Evolutionary conservation across 2,113 vertebrate species (phyloP).

Genomic region (Proteles cristata): DNA sequence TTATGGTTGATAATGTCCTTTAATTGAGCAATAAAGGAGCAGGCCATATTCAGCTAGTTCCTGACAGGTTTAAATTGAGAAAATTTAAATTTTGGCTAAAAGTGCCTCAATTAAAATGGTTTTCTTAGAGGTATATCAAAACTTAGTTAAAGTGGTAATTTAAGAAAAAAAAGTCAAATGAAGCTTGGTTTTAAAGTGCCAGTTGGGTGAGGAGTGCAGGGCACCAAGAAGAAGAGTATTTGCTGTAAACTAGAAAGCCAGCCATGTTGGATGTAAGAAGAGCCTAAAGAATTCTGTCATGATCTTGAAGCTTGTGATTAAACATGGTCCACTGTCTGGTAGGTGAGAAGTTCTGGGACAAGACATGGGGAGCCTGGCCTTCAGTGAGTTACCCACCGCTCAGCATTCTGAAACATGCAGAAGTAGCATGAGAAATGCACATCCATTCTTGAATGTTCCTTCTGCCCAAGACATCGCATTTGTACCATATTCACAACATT

Average conservation of each 20-base stretch:
- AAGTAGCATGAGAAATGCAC: background rate
- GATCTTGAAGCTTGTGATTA: background rate
- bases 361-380: background rate
- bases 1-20: slow-evolving; percentile 33
- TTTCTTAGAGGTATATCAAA: slow-evolving; percentile 52
- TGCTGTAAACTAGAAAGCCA: background rate
- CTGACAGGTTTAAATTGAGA: slow-evolving; percentile 51
- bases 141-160: slow-evolving; percentile 25
- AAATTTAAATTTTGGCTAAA: slow-evolving; percentile 42
- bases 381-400: background rate
- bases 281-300: background rate
- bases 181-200: background rate
- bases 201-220: background rate
- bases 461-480: background rate
- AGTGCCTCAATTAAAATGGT: slow-evolving; percentile 50
- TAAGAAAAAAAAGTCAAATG: background rate
- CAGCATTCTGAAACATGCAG: background rate
- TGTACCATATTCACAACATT: background rate
- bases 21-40: slow-evolving; percentile 33
- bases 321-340: background rate
- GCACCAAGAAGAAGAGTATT: background rate
- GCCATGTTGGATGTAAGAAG: background rate
- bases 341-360: background rate
- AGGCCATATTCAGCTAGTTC: background rate
- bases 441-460: background rate